Conservation (phyloP, 2,113 vertebrate genomes). For the Nesogale talazaci region DNA sequence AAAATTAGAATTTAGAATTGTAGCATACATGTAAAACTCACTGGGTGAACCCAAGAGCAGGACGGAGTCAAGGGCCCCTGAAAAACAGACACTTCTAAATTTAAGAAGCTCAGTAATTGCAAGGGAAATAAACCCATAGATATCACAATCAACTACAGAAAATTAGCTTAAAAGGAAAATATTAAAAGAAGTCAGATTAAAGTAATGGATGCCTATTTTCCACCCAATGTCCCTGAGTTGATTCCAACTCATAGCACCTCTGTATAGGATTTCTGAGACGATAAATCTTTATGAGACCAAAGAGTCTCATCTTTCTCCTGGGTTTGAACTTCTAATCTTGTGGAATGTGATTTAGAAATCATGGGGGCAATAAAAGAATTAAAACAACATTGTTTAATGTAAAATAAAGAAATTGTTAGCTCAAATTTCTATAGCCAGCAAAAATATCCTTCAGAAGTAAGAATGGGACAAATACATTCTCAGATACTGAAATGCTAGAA, state of each 20-base stretch:
- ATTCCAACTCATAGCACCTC: too few species aligned
- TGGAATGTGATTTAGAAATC: not conserved
- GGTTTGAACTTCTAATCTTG: not conserved
- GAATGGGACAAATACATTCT: not conserved
- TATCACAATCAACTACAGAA: not conserved
- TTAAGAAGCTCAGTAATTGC: not conserved
- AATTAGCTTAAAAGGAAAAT: not conserved
- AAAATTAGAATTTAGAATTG: constrained; percentile 8
- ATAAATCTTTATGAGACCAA: too few species aligned
- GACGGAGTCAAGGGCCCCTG: not conserved
- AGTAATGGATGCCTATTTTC: not conserved
- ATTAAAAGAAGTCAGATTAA: not conserved
- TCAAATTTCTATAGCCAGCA: not conserved
- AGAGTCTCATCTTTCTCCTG: too few species aligned
- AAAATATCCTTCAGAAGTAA: not conserved
- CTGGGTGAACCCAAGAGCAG: not conserved
- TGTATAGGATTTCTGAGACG: too few species aligned
- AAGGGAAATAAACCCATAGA: not conserved
- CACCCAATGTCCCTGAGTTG: too few species aligned
- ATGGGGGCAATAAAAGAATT: not conserved
- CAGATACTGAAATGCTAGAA: not conserved
- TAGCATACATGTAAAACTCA: not conserved
- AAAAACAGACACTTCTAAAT: not conserved
- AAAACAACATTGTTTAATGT: not conserved
- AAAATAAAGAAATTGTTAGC: not conserved